Evolutionary conservation across 2,888 invertebrate species (phyloP).

Genomic region (Drosophila aldrichi): DNA sequence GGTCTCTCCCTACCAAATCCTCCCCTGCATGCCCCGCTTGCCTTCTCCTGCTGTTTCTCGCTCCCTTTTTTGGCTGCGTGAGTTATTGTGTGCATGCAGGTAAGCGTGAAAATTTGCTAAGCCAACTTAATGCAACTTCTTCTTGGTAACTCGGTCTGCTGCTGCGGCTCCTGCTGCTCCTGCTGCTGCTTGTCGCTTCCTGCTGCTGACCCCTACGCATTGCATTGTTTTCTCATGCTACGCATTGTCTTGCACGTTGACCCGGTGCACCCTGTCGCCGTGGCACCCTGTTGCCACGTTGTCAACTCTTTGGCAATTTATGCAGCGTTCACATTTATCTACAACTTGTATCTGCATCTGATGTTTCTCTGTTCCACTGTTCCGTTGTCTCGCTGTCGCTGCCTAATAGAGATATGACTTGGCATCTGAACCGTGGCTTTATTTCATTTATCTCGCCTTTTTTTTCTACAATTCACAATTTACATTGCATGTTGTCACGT

Average conservation of each 20-base stretch:
- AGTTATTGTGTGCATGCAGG: slow-evolving; percentile 63
- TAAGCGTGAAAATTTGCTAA: slow-evolving; percentile 81
- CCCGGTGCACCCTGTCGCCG: slow-evolving; percentile 31
- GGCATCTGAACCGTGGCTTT: slow-evolving; percentile 39
- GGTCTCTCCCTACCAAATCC: slow-evolving; percentile 24
- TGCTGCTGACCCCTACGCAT: slow-evolving; percentile 64
- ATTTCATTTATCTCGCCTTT: slow-evolving; percentile 75
- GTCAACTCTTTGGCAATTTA: slow-evolving; percentile 39
- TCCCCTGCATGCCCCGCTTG: not conserved
- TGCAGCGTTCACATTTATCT: slow-evolving; percentile 56
- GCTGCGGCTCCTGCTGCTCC: slow-evolving; percentile 18
- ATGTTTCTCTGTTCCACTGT: not conserved
- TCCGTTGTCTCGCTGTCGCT: slow-evolving; percentile 1
- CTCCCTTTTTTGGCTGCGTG: not conserved
- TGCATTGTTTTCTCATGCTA: slow-evolving; percentile 35
- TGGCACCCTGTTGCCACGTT: slow-evolving; percentile 14
- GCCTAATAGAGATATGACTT: slow-evolving; percentile 69
- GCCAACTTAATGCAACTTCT: slow-evolving; percentile 79
- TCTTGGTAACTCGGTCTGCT: slow-evolving; percentile 28
- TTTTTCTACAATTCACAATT: slow-evolving; percentile 65
- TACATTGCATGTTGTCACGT: slow-evolving; percentile 81
- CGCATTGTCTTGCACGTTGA: slow-evolving; percentile 17
- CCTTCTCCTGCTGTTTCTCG: not conserved
- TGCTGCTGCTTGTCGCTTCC: no score
- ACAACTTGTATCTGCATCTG: slow-evolving; percentile 39